Evolutionary conservation across 2,113 vertebrate genomes (phyloP).

Genomic region (Cebus imitator): DNA sequence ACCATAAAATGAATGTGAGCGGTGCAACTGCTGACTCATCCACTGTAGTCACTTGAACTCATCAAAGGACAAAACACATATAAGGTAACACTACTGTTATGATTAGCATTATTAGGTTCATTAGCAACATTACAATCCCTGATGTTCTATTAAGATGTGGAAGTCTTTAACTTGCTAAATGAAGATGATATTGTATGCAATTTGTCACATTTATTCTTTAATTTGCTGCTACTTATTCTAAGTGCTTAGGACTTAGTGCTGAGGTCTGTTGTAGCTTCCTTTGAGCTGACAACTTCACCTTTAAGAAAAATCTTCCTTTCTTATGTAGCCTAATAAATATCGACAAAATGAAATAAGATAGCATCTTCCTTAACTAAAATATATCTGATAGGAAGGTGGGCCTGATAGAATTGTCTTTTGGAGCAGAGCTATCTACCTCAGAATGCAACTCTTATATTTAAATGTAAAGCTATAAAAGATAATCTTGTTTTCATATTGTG

Average conservation of each 20-base stretch:
- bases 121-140: not conserved
- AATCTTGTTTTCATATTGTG: not conserved
- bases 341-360: not conserved
- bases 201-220: not conserved
- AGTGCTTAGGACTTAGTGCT: not conserved
- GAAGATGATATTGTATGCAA: not conserved
- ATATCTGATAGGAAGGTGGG: conserved; percentile 15
- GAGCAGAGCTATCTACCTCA: not conserved
- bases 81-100: not conserved
- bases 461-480: not conserved
- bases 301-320: not conserved
- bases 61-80: not conserved
- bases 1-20: not conserved
- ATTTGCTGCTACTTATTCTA: not conserved
- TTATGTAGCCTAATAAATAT: not conserved
- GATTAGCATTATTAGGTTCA: not conserved
- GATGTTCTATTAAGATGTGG: not conserved
- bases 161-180: conserved; percentile 10
- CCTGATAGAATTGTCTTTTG: not conserved
- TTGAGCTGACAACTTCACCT: not conserved
- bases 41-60: not conserved
- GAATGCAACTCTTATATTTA: conserved; percentile 15
- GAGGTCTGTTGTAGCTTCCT: not conserved
- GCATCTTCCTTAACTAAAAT: not conserved
- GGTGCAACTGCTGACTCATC: not conserved